Conservation (phyloP, 2,888 invertebrate species). For the Anoncus sp. region DNA sequence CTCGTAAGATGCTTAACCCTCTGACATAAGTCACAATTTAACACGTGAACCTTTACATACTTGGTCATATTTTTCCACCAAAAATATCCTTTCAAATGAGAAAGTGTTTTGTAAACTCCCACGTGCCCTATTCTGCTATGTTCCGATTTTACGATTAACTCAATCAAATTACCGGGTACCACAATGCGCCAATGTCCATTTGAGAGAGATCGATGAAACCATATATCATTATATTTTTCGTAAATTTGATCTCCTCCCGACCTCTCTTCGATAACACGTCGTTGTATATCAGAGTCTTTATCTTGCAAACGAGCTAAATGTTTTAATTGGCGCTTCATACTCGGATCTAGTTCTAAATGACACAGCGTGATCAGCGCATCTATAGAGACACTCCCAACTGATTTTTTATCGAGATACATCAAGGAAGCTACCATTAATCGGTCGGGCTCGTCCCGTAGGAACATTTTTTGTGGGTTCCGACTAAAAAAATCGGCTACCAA, state of each 20-base stretch:
- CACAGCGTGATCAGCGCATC: too few relatives aligned
- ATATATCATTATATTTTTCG: constrained; percentile 41
- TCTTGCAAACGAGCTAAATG: too few relatives aligned
- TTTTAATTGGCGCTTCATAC: too few relatives aligned
- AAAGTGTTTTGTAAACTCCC: constrained; percentile 43
- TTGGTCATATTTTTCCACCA: constrained; percentile 9
- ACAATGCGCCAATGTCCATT: constrained; percentile 2
- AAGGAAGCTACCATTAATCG: too few relatives aligned
- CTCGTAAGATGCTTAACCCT: constrained; percentile 50
- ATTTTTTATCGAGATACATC: too few relatives aligned
- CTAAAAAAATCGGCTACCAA: too few relatives aligned
- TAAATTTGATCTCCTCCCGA: constrained; percentile 13
- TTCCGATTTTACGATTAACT: neutral
- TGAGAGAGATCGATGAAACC: constrained; percentile 8
- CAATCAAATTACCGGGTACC: neutral
- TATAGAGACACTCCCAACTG: too few relatives aligned
- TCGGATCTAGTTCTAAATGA: too few relatives aligned
- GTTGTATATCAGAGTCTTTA: too few relatives aligned
- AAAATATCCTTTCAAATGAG: constrained; percentile 25
- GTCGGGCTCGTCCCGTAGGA: too few relatives aligned
- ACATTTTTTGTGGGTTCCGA: constrained; percentile 67
- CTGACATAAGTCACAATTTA: constrained; percentile 41
- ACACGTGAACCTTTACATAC: neutral
- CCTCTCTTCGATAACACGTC: too few relatives aligned
- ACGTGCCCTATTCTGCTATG: constrained; percentile 44